Percentiles rank a stretch among this genome's conserved stretches.
Evolutionary conservation across 2,113 vertebrate genomes (phyloP).

Genomic region (Hippolais icterina): DNA sequence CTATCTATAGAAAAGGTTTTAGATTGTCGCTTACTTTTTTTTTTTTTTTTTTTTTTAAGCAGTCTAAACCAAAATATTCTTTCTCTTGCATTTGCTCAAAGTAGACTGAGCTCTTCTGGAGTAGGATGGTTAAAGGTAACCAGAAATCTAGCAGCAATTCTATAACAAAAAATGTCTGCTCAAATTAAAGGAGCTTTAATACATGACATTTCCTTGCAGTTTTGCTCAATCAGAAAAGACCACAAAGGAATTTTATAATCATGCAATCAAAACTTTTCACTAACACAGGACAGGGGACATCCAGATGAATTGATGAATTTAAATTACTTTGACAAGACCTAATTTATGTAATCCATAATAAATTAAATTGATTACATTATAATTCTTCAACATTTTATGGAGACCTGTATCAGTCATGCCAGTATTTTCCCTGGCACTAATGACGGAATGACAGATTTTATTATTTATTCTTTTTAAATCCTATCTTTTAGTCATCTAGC

Average conservation of each 20-base stretch:
- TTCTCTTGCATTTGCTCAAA: neutral
- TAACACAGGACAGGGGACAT: neutral
- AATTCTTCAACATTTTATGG: neutral
- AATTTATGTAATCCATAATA: neutral
- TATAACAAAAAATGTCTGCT: neutral
- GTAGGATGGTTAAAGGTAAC: neutral
- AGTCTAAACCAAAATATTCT: neutral
- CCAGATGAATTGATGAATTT: neutral
- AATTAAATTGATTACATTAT: neutral
- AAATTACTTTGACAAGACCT: neutral
- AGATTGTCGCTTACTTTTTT: rapidly evolving
- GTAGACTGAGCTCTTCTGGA: neutral
- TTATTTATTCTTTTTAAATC: neutral
- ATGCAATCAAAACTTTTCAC: neutral
- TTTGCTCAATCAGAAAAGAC: neutral
- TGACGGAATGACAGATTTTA: neutral
- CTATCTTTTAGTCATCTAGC: neutral
- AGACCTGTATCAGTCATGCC: neutral
- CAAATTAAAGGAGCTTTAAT: neutral
- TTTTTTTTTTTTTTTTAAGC: neutral
- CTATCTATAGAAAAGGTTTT: neutral
- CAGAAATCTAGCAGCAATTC: neutral
- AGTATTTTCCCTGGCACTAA: neutral
- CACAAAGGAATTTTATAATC: neutral
- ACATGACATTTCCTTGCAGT: neutral